phyloP scores from a whole-genome alignment of 2,113 vertebrate genomes.

The Bos taurus region ARS-UCD2.0 NC_037339.1:79067001-79067500 shows the following conservation, averaged over 20 bases:
- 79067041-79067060: conserved; percentile 45
- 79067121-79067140: not conserved
- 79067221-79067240: not conserved
- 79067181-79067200: not conserved
- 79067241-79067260: not conserved
- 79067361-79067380: not conserved
- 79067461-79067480: not conserved
- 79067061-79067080: conserved; percentile 43
- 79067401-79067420: not conserved
- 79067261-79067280: not conserved
- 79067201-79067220: not conserved
- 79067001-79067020: conserved; percentile 67
- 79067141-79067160: not conserved
- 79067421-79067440: not conserved
- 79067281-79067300: not conserved
- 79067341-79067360: not conserved
- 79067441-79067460: not conserved
- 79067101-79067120: conserved; percentile 18
- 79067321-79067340: not conserved
- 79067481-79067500: not conserved
- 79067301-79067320: not conserved
- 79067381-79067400: not conserved
- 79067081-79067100: not conserved
- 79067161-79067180: not conserved
- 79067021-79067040: conserved; percentile 43